Conservation (phyloP, 2,797 vertebrate genomes). For the Megaceryle alcyon region DNA sequence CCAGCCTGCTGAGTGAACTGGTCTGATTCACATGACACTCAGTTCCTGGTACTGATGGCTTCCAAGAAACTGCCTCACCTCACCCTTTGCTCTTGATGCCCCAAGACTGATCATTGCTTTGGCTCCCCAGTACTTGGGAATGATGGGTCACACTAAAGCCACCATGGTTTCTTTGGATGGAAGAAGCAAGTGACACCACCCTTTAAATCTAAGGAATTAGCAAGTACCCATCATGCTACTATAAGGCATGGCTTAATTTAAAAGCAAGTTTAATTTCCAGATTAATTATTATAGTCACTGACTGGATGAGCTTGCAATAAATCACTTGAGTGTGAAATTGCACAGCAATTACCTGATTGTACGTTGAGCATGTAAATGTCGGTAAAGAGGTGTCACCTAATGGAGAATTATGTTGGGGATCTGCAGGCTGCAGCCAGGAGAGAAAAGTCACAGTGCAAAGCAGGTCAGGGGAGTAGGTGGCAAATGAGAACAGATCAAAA, state of each 20-base stretch:
- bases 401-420: neutral
- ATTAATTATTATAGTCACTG: conserved; percentile 45
- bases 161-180: neutral
- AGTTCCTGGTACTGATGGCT: neutral
- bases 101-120: neutral
- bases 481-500: conserved; percentile 10
- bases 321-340: conserved; percentile 26
- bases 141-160: neutral
- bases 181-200: neutral
- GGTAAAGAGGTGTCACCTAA: conserved; percentile 29
- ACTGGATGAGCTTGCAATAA: conserved; percentile 33
- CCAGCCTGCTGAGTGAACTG: neutral
- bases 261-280: conserved; percentile 41
- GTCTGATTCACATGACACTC: neutral
- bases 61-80: neutral
- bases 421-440: neutral
- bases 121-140: neutral
- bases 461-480: neutral
- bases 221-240: neutral
- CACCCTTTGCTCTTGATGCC: neutral
- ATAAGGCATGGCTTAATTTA: neutral
- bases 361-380: neutral
- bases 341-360: conserved; percentile 4
- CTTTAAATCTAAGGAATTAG: neutral
- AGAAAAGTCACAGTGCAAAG: neutral